Evolutionary conservation across 2,888 invertebrate genomes (phyloP).

Genomic region (Troilus luridus): DNA sequence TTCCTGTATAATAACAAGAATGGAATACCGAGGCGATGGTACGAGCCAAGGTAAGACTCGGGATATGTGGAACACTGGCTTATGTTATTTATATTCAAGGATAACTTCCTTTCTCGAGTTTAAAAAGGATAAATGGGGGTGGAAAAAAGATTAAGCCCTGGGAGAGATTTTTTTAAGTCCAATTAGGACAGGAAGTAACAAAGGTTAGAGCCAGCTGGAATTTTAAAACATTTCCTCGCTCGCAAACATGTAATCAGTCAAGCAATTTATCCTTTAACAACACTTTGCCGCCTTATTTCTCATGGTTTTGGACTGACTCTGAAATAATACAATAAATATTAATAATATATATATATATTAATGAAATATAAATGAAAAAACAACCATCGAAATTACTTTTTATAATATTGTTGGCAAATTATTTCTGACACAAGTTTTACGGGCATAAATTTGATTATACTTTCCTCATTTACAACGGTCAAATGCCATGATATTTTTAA

Average conservation of each 20-base stretch:
- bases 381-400: too few relatives aligned
- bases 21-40: not conserved
- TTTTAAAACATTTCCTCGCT: not conserved
- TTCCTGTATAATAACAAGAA: not conserved
- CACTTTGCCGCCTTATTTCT: too few relatives aligned
- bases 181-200: slow-evolving; percentile 11
- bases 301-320: not conserved
- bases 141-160: not conserved
- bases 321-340: not conserved
- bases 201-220: slow-evolving; percentile 6
- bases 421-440: too few relatives aligned
- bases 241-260: not conserved
- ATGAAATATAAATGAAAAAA: too few relatives aligned
- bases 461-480: too few relatives aligned
- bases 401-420: too few relatives aligned
- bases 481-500: too few relatives aligned
- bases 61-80: not conserved
- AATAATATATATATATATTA: too few relatives aligned
- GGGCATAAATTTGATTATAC: too few relatives aligned
- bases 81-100: slow-evolving; percentile 14
- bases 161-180: not conserved
- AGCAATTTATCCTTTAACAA: not conserved
- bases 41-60: not conserved
- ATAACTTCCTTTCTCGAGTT: slow-evolving; percentile 16
- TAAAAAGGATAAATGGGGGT: not conserved